phyloP scores from a whole-genome alignment of 2,888 invertebrate species.

The Drosophila kanekoi region DNA sequence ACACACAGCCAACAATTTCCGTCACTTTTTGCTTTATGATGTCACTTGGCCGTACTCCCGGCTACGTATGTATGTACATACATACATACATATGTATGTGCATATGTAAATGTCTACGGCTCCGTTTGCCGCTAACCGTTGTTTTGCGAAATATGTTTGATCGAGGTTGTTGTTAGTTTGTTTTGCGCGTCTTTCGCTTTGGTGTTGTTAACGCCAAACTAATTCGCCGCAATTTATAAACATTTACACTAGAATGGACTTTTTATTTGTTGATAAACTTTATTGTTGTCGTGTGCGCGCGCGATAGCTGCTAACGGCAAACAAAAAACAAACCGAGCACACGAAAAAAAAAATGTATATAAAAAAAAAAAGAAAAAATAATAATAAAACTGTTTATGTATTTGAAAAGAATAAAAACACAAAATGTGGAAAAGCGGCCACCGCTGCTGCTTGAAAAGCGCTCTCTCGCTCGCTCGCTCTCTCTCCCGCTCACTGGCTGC shows the following conservation, averaged over 20 bases:
- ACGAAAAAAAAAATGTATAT: slow-evolving; percentile 18
- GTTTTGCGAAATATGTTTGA: slow-evolving; percentile 27
- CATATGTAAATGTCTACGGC: slow-evolving; percentile 7
- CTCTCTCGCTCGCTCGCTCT: slow-evolving; percentile 20
- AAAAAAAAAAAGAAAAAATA: slow-evolving; percentile 11
- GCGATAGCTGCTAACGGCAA: slow-evolving; percentile 25
- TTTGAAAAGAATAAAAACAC: slow-evolving; percentile 18
- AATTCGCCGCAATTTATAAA: slow-evolving; percentile 37
- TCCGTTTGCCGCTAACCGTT: slow-evolving; percentile 23
- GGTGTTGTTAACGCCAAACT: slow-evolving; percentile 39
- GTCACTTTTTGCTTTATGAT: slow-evolving; percentile 65
- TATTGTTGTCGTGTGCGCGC: slow-evolving; percentile 19
- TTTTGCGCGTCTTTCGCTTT: slow-evolving; percentile 34
- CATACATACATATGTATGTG: too few relatives aligned
- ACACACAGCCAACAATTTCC: slow-evolving; percentile 58
- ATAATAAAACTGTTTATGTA: background rate
- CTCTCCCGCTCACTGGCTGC: slow-evolving; percentile 17
- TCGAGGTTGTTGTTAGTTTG: slow-evolving; percentile 11
- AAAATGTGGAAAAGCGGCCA: slow-evolving; percentile 45
- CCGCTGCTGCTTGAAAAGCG: slow-evolving; percentile 32
- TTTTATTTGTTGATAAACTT: slow-evolving; percentile 46
- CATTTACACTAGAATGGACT: slow-evolving; percentile 28
- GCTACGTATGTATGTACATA: slow-evolving; percentile 1
- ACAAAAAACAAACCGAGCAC: slow-evolving; percentile 30
- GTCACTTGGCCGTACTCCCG: slow-evolving; percentile 47